Base-by-base conservation (phyloP, 1,140 invertebrate species). In the Ladona fulva region DNA sequence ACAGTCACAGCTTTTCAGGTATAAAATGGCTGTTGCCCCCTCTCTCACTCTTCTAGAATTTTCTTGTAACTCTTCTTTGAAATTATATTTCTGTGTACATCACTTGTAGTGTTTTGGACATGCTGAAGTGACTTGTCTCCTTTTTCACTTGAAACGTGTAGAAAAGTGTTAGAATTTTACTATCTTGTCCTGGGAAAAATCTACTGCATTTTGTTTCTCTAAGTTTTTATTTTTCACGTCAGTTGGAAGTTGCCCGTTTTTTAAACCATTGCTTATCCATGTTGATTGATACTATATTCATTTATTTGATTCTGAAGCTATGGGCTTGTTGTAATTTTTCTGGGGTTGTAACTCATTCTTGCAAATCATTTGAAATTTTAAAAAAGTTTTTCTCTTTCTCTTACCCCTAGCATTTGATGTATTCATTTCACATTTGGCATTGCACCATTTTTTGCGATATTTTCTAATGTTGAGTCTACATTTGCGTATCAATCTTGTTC, bases 361-460 rank as follows among this genome's bases (percentile, higher is more conserved):
- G 3, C 52, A 16, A 66, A 66, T 66, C 52, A 66, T 66, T 66
- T 66, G 29, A 42, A 42, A 24, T 44, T 59, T 74, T 77, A 10
- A 59, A 75, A 66, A 74, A 78, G 44, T 44, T 78, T 66, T 66
- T 66, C 52, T 22, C 52, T 22, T 52, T 42, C 75, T 78, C 25
- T 75, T 59, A 25, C 29, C 29, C 29, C 29, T 78, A 80, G 77
- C 78, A 75, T 80, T 76, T 76, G 66, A 79, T 74, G 37, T 76
- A 25, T 52, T 78, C 52, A 76, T 77, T 42, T 75, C 75, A 66
- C 74, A n/a, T 42, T 74, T 76, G 25, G 42, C 73, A 78, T 76
- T 78, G 75, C 42, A 52, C 75, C 66, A 66, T 66, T 78, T 78
- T 76, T 76, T 25, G 77, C 74, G 77, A 22, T 77, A 16, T 74